Evolutionary conservation across 2,113 vertebrate genomes (phyloP).

Genomic region (Pogonocichla stellata): DNA sequence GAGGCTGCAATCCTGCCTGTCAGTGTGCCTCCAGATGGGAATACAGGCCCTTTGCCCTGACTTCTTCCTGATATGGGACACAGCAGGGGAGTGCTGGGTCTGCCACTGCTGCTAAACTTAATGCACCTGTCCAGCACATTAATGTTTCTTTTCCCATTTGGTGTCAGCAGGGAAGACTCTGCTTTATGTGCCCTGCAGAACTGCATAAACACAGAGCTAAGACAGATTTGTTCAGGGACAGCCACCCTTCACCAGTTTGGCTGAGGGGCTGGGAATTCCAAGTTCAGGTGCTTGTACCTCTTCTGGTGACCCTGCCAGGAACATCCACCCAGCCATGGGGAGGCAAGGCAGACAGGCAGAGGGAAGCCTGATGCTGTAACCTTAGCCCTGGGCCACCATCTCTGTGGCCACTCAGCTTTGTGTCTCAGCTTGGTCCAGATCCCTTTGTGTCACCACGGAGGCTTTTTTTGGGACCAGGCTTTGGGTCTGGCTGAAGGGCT

Average conservation of each 20-base stretch:
- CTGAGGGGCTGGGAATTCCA: not conserved
- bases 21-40: not conserved
- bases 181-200: not conserved
- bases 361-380: not conserved
- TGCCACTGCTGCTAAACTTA: not conserved
- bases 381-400: not conserved
- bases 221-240: not conserved
- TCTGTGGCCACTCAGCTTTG: not conserved
- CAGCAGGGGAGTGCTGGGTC: not conserved
- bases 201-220: not conserved
- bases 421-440: not conserved
- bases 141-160: not conserved
- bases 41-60: not conserved
- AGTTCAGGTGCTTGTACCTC: not conserved
- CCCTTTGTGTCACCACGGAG: accelerated
- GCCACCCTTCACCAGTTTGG: not conserved
- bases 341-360: not conserved
- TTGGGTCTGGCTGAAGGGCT: not conserved
- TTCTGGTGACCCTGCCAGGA: not conserved
- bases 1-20: not conserved
- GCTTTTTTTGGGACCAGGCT: not conserved
- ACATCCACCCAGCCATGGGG: not conserved
- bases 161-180: not conserved
- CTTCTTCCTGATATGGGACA: not conserved
- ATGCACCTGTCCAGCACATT: not conserved